Conservation (phyloP, 1,140 invertebrate genomes). For the Lamellibrachia luymesi region DNA sequence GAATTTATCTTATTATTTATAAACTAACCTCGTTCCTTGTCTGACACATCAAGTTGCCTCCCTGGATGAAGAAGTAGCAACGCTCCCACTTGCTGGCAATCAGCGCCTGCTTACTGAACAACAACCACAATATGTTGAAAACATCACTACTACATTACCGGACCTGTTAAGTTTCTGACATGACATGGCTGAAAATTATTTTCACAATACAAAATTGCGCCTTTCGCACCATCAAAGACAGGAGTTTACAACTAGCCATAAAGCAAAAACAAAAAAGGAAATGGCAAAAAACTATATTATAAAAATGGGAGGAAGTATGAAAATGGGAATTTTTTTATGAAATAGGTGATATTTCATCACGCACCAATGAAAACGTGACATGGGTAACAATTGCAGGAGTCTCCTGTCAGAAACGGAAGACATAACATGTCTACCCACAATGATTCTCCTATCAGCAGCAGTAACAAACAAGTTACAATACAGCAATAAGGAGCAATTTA, state of each 20-base stretch:
- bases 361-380: neutral
- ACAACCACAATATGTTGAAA: conserved; percentile 3
- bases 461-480: neutral
- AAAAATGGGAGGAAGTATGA: neutral
- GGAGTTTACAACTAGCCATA: neutral
- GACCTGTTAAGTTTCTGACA: neutral
- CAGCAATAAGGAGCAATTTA: neutral
- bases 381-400: neutral
- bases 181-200: neutral
- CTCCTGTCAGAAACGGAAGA: neutral
- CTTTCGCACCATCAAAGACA: neutral
- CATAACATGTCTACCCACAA: neutral
- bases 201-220: neutral
- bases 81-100: conserved; percentile 58
- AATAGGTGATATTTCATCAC: neutral
- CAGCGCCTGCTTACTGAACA: conserved; percentile 47
- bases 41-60: conserved; percentile 59
- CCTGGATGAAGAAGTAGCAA: conserved; percentile 59
- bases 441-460: neutral
- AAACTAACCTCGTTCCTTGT: conserved; percentile 52
- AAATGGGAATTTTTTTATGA: neutral
- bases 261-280: neutral
- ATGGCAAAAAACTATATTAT: neutral
- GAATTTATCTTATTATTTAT: no score
- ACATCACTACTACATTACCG: neutral